Conservation (phyloP, 2,113 vertebrate species). For the Calyptommatus sinebrachiatus region DNA sequence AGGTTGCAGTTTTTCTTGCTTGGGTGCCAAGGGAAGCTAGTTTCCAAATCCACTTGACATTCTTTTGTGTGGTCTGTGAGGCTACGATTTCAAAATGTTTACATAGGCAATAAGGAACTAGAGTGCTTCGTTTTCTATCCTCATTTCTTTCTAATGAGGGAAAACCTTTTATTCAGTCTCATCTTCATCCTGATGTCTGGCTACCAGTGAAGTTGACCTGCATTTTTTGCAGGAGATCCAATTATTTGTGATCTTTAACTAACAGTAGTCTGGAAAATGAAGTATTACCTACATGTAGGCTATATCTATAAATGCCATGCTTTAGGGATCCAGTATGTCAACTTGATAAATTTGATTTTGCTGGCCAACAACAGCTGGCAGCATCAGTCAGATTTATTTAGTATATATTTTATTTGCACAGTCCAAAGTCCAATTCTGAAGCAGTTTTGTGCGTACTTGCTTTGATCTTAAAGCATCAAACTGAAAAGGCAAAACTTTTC, state of each 20-base stretch:
- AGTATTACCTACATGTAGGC: neutral
- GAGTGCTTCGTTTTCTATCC: neutral
- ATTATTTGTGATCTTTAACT: neutral
- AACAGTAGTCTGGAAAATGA: no score
- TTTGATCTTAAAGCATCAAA: neutral
- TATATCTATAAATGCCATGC: neutral
- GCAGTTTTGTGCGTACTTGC: neutral
- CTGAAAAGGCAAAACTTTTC: neutral
- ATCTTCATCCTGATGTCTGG: neutral
- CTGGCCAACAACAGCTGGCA: neutral
- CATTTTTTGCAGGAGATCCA: neutral
- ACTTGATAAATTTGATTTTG: neutral
- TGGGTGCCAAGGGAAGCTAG: neutral
- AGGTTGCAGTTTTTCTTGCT: neutral
- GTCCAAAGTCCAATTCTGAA: neutral
- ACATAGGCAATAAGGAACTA: neutral
- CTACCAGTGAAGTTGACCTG: neutral
- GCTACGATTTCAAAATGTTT: neutral
- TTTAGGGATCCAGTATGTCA: neutral
- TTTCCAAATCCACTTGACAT: neutral
- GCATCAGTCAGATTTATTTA: neutral
- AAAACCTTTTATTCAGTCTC: neutral
- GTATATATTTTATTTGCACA: neutral
- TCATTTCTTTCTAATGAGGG: slow-evolving; percentile 20
- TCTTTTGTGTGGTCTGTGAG: neutral